These are phyloP conservation scores for Eristalinus aeneus DNA, from an alignment of 2,888 invertebrate genomes.

Conservation along the genomic window DNA sequence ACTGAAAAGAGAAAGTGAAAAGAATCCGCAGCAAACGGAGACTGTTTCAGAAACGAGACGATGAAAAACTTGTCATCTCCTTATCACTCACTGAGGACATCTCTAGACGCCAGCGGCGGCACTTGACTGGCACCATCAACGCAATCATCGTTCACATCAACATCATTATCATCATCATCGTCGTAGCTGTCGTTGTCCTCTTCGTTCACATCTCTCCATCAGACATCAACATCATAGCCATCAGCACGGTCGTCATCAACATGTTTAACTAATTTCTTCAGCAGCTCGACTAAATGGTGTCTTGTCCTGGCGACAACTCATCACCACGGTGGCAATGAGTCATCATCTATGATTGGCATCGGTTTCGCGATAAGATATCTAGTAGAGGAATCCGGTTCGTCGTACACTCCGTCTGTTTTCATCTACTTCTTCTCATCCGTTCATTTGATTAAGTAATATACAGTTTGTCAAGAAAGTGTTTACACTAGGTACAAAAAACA, in stretches of 20 bases:
- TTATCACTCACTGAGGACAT: conserved; percentile 46
- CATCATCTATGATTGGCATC: conserved; percentile 60
- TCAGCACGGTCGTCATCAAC: conserved; percentile 54
- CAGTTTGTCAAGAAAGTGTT: too few species aligned
- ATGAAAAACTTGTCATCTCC: conserved; percentile 64
- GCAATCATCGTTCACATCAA: conserved; percentile 30
- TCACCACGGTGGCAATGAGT: conserved; percentile 65
- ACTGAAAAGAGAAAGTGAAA: conserved; percentile 3
- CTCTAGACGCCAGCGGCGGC: conserved; percentile 47
- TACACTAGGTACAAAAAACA: too few species aligned
- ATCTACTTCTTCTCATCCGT: neutral
- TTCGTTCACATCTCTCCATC: conserved; percentile 8
- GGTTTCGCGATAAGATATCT: conserved; percentile 24
- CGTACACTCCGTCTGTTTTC: conserved; percentile 17
- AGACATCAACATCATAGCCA: conserved; percentile 21
- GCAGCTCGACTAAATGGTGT: conserved; percentile 57
- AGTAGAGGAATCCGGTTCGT: conserved; percentile 42
- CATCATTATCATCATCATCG: conserved; percentile 3
- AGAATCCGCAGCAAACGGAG: neutral
- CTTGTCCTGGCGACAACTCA: conserved; percentile 66
- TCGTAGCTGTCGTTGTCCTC: neutral
- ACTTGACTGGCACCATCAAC: conserved; percentile 48
- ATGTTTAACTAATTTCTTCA: conserved; percentile 66
- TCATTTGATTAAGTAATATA: neutral
- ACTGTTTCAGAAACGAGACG: conserved; percentile 14